Percentiles rank a stretch among this genome's conserved stretches.
These are phyloP conservation scores for Pocillopora damicornis DNA, from an alignment of 64 coral and sea anemone genomes.

Conservation along the genomic window DNA sequence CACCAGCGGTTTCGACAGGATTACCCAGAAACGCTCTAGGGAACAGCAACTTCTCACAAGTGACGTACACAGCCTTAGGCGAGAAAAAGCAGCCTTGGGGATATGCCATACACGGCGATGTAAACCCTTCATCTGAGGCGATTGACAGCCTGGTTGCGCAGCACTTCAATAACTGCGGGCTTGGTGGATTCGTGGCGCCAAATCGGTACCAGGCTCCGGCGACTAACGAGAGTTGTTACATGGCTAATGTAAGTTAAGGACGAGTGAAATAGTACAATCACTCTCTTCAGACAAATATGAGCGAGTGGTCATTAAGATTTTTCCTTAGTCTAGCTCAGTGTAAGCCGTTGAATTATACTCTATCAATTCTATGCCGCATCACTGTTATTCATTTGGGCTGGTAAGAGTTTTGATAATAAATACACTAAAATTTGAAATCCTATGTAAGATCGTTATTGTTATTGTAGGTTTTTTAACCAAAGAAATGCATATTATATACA, in stretches of 20 bases:
- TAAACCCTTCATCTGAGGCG: conserved; percentile 74
- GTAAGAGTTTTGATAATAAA: too few species aligned
- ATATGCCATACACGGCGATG: conserved; percentile 37
- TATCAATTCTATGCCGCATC: too few species aligned
- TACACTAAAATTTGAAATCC: too few species aligned
- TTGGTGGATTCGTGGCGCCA: conserved; percentile 80
- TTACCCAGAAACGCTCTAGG: conserved; percentile 28
- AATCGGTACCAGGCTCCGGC: conserved; percentile 25
- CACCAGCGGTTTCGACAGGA: conserved; percentile 70
- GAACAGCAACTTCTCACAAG: conserved; percentile 56
- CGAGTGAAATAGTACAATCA: too few species aligned
- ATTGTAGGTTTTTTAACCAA: too few species aligned
- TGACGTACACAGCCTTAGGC: conserved; percentile 61
- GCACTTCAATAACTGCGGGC: conserved; percentile 91
- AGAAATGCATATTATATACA: too few species aligned
- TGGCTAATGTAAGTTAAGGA: conserved; percentile 8
- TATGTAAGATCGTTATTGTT: too few species aligned
- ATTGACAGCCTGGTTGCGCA: conserved; percentile 93
- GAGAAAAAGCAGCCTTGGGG: conserved; percentile 56
- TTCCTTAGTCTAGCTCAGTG: too few species aligned
- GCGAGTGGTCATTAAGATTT: background rate
- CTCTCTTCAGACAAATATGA: too few species aligned
- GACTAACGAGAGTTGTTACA: conserved; percentile 6
- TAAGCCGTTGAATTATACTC: too few species aligned
- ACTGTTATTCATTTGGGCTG: too few species aligned